A percentile compares a stretch with the other conserved stretches of the same genome.
Conservation (phyloP, 2,888 invertebrate genomes). For the Mactromeris polynyma region DNA sequence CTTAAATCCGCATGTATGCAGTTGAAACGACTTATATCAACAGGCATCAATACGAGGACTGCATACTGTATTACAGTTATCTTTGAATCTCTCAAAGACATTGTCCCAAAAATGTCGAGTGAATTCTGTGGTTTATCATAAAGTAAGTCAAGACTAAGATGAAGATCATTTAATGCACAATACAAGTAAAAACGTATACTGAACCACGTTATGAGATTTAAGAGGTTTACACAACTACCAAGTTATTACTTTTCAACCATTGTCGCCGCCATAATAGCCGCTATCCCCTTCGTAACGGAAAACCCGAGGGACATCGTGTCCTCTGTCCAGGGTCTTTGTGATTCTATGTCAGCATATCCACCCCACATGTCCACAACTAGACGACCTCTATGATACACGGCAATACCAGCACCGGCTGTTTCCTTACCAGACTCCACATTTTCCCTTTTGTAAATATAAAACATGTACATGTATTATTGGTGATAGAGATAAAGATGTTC, state of each 20-base stretch:
- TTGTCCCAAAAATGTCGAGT: no score
- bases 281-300: constrained; percentile 81
- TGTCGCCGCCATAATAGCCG: constrained; percentile 82
- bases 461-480: no score
- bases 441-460: constrained; percentile 27
- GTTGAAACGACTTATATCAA: no score
- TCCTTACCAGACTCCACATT: constrained; percentile 72
- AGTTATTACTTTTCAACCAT: constrained; percentile 86
- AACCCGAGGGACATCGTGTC: constrained; percentile 78
- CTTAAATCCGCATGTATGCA: no score
- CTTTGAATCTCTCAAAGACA: no score
- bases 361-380: constrained; percentile 84
- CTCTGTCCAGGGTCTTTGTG: constrained; percentile 77
- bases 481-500: no score
- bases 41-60: no score
- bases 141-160: no score
- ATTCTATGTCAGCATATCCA: constrained; percentile 83
- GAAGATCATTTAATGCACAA: background rate
- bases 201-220: background rate
- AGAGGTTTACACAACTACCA: no score
- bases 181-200: no score
- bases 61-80: no score
- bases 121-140: no score
- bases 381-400: constrained; percentile 82
- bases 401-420: constrained; percentile 76